These are phyloP conservation scores for Nysson spinosus DNA, from an alignment of 2,888 invertebrate genomes.

Conservation along the genomic window DNA sequence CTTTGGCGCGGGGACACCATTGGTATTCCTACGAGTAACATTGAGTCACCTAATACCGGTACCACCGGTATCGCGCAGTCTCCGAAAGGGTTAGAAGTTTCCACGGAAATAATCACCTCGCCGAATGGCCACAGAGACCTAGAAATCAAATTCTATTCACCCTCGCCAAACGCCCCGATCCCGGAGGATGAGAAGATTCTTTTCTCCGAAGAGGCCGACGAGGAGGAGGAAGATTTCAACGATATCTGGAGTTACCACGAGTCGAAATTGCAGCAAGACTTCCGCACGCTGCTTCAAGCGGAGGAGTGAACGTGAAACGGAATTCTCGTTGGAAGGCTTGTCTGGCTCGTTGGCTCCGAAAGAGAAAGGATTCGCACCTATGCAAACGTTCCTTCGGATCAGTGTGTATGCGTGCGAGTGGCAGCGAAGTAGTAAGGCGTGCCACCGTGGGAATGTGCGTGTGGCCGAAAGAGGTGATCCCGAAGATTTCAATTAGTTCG, in stretches of 20 bases:
- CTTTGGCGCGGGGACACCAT: constrained; percentile 73
- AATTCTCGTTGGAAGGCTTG: not conserved
- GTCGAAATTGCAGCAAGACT: constrained; percentile 74
- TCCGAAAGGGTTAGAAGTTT: constrained; percentile 82
- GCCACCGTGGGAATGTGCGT: constrained; percentile 19
- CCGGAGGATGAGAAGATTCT: constrained; percentile 63
- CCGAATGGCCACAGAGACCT: constrained; percentile 87
- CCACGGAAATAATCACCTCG: constrained; percentile 88
- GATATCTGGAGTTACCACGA: constrained; percentile 76
- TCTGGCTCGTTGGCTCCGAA: constrained; percentile 12
- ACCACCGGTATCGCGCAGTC: constrained; percentile 21
- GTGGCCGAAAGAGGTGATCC: constrained; percentile 16
- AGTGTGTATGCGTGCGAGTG: constrained; percentile 20
- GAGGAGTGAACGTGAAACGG: constrained; percentile 66
- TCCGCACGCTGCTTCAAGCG: constrained; percentile 72
- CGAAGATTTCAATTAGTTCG: constrained; percentile 21
- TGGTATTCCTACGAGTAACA: constrained; percentile 31
- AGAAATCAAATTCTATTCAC: constrained; percentile 88
- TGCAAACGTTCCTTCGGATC: constrained; percentile 2
- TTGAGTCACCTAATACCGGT: constrained; percentile 42
- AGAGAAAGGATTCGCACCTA: constrained; percentile 7
- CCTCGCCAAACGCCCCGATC: constrained; percentile 78
- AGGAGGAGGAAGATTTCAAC: constrained; percentile 68
- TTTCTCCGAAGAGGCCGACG: constrained; percentile 57
- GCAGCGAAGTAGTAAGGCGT: not conserved